A percentile compares a stretch with the other conserved stretches of the same genome.
These are phyloP conservation scores for Rhagonycha fulva DNA, from an alignment of 2,888 invertebrate genomes.

Conservation along the genomic window DNA sequence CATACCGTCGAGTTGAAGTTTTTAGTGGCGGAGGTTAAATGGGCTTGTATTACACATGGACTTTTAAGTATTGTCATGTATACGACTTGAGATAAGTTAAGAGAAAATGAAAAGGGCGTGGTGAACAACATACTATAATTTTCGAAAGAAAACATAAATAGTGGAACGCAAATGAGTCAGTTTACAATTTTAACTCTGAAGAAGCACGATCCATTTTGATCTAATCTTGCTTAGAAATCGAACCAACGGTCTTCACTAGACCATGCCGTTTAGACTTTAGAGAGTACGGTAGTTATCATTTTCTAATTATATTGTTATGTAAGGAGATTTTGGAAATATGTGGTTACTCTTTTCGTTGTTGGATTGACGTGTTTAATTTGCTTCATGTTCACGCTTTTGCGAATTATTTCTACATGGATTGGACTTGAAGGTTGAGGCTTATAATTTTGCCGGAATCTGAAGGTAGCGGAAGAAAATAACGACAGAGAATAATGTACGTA, in stretches of 20 bases:
- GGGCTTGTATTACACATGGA: neutral
- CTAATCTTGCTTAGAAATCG: neutral
- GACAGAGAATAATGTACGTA: neutral
- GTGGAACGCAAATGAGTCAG: neutral
- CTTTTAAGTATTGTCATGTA: neutral
- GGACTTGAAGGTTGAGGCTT: neutral
- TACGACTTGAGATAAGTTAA: neutral
- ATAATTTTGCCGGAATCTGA: neutral
- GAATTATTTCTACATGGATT: neutral
- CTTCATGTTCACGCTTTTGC: neutral
- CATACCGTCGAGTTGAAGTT: neutral
- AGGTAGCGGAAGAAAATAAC: neutral
- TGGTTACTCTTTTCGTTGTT: neutral
- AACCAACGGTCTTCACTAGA: neutral
- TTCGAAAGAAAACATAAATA: neutral
- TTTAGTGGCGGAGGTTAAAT: neutral
- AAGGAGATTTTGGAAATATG: neutral
- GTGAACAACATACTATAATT: neutral
- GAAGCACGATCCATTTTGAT: neutral
- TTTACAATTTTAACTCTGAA: neutral
- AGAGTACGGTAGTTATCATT: neutral
- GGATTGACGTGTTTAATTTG: neutral
- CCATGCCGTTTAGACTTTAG: neutral
- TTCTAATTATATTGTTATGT: neutral
- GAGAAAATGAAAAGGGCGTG: neutral